A percentile compares a stretch with the other conserved stretches of the same genome.
These are phyloP conservation scores for Kryptolebias marmoratus DNA, from an alignment of 2,113 vertebrate genomes.

Conservation along the genomic window DNA sequence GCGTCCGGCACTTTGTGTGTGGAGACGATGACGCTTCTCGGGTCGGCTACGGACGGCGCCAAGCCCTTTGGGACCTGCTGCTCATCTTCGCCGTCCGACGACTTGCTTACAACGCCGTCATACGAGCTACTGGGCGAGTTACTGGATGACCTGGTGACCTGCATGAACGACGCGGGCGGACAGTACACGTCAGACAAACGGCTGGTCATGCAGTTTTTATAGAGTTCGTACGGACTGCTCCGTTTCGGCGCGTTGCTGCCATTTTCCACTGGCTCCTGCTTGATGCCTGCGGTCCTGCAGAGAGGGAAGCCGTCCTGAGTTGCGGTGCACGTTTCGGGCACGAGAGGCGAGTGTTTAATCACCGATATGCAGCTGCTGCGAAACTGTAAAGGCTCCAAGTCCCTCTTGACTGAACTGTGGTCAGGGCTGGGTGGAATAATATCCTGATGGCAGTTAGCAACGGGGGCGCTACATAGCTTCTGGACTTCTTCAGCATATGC, in stretches of 20 bases:
- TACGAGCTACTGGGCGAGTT: conserved; percentile 92
- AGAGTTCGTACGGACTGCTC: conserved; percentile 84
- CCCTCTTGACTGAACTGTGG: conserved; percentile 77
- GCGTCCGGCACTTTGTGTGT: conserved; percentile 91
- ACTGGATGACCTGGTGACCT: conserved; percentile 87
- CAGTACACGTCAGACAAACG: conserved; percentile 80
- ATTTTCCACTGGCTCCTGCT: conserved; percentile 87
- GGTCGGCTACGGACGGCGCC: conserved; percentile 82
- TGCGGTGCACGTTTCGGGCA: conserved; percentile 78
- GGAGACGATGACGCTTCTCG: conserved; percentile 83
- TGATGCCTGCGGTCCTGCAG: conserved; percentile 84
- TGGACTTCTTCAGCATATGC: conserved; percentile 91
- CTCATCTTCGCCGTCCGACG: conserved; percentile 94
- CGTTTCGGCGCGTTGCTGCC: conserved; percentile 80
- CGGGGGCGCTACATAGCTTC: conserved; percentile 83
- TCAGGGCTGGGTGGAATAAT: conserved; percentile 74
- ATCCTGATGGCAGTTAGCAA: conserved; percentile 85
- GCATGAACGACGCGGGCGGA: conserved; percentile 87
- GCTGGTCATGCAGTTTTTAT: conserved; percentile 82
- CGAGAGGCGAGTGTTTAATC: conserved; percentile 94
- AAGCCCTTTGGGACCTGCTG: conserved; percentile 95
- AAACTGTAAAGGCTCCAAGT: conserved; percentile 81
- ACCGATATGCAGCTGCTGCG: conserved; percentile 92
- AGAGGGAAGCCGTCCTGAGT: conserved; percentile 72
- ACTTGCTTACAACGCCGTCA: conserved; percentile 87